Base-by-base conservation (phyloP, 1,140 invertebrate species). In the Ips nitidus region DNA sequence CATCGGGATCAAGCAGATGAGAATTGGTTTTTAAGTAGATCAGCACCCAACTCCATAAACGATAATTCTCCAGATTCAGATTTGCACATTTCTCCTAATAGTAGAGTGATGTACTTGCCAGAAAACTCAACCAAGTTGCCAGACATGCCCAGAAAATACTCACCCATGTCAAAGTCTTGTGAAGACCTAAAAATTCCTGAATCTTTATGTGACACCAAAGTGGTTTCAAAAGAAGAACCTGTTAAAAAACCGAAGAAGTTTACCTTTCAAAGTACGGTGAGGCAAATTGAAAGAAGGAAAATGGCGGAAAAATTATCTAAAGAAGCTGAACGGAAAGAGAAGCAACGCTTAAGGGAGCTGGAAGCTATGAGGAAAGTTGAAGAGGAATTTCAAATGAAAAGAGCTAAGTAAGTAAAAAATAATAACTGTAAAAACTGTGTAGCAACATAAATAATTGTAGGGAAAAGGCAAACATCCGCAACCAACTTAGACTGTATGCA, bases 71-170 rank as follows among this genome's bases (percentile, higher is more conserved):
- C 76, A 47, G 79, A 80, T 67, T 68, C 71, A 57, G 66, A 74
- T 56, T 55, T 71, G 3, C 63, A 64, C 1, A 69, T 43, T 58
- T 70, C 38, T 36, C 68, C 65, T 64, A 69, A 55, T 52, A 73
- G 87, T 1, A 88, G 90, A 76, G 86, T 92, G 4, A 92, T 94
- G 88, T 94, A 94, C 79, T 82, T 94, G 41, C 91, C 91, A 0
- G 87, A 89, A 57, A 86, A 52, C 57, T 50, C 45, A 3, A 50
- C 45, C 7, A 62, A 64, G 45, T 6, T 60, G 39, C 61, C 67
- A 52, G 66, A 68, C 36, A 8, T 7, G 3, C 39, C 39, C 8
- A 2, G 5, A 41, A 8, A 6, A 5, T n/a, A 59, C 4, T 59
- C 57, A 58, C 22, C 22, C 22, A 71, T 74, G 52, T 81, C 81